Evolutionary conservation across 2,113 vertebrate species (phyloP).

Genomic region (Coreoperca whiteheadi): DNA sequence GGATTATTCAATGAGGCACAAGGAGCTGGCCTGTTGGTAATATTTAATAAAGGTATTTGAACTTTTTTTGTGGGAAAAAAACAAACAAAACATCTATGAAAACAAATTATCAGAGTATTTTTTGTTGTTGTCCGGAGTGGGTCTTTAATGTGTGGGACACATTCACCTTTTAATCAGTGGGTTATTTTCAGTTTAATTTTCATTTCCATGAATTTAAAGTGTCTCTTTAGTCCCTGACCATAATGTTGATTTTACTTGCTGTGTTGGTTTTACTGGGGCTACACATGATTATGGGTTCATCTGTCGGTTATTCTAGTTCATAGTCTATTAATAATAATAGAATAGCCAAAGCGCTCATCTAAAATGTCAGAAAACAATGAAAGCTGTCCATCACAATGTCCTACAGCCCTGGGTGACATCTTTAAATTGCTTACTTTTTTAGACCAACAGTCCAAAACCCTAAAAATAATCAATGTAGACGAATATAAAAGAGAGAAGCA

Average conservation of each 20-base stretch:
- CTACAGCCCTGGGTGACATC: neutral
- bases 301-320: neutral
- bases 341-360: neutral
- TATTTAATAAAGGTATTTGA: neutral
- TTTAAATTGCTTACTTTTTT: neutral
- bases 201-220: neutral
- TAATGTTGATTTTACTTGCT: neutral
- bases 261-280: neutral
- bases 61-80: too few species aligned
- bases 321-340: neutral
- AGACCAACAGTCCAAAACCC: neutral
- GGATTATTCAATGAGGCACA: neutral
- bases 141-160: neutral
- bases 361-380: neutral
- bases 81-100: neutral
- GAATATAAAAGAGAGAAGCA: neutral
- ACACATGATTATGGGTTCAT: neutral
- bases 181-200: neutral
- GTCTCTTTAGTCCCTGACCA: neutral
- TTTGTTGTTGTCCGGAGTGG: neutral
- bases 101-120: neutral
- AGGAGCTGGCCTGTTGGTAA: neutral
- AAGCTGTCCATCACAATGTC: neutral
- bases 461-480: neutral
- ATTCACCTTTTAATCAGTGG: neutral